phyloP scores from a whole-genome alignment of 2,888 invertebrate genomes.

The Drosophila emarginata region DNA sequence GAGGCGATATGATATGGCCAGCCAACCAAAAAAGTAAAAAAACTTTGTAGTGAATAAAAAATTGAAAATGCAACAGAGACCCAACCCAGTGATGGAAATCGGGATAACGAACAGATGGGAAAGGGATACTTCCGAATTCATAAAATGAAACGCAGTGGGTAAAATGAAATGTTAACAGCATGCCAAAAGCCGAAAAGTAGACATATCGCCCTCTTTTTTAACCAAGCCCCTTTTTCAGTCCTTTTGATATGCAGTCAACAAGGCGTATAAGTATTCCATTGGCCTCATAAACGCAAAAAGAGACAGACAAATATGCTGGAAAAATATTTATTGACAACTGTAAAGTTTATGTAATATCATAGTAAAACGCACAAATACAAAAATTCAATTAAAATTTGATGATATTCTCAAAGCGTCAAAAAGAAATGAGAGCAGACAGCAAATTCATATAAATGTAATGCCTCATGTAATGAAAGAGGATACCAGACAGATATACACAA shows the following conservation, averaged over 20 bases:
- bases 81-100: not conserved
- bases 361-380: conserved; percentile 54
- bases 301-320: conserved; percentile 20
- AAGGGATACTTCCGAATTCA: conserved; percentile 34
- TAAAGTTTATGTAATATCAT: conserved; percentile 64
- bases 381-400: conserved; percentile 76
- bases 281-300: conserved; percentile 21
- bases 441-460: not conserved
- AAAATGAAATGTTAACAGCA: conserved; percentile 50
- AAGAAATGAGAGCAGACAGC: not conserved
- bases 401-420: conserved; percentile 61
- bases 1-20: conserved; percentile 1
- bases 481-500: conserved; percentile 34
- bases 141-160: conserved; percentile 40
- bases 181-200: conserved; percentile 65
- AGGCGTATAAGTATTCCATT: conserved; percentile 56
- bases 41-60: conserved; percentile 50
- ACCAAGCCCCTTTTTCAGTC: not conserved
- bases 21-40: conserved; percentile 19
- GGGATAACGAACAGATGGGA: conserved; percentile 5
- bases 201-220: conserved; percentile 32
- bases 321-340: conserved; percentile 73
- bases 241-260: conserved; percentile 50
- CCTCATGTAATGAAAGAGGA: conserved; percentile 56
- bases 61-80: conserved; percentile 51